Conservation (phyloP, 2,888 invertebrate species). For the Drosophila ustulata region DNA sequence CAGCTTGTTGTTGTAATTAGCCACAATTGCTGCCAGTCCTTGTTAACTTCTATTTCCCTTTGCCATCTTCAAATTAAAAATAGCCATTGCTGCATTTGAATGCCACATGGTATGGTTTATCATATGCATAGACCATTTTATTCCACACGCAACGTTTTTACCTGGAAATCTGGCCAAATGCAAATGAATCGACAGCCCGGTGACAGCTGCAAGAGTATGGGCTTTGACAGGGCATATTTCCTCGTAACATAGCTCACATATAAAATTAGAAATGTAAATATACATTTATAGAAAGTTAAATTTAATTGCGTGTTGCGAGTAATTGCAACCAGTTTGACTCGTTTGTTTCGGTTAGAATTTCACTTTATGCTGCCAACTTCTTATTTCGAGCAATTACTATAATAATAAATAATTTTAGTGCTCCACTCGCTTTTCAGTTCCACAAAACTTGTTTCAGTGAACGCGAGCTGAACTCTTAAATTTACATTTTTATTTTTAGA, state of each 20-base stretch:
- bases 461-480: neutral
- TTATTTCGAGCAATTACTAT: neutral
- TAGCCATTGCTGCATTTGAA: conserved; percentile 57
- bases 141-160: conserved; percentile 74
- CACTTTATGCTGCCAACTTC: neutral
- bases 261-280: conserved; percentile 12
- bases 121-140: conserved; percentile 51
- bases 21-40: conserved; percentile 54
- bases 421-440: neutral
- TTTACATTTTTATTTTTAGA: neutral
- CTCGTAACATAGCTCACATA: neutral
- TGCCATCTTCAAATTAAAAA: conserved; percentile 45
- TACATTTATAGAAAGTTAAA: conserved; percentile 7
- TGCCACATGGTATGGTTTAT: conserved; percentile 34
- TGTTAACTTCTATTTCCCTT: conserved; percentile 53
- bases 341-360: conserved; percentile 13
- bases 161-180: conserved; percentile 66
- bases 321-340: neutral
- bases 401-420: conserved; percentile 1
- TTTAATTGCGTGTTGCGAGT: neutral
- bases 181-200: conserved; percentile 47
- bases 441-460: neutral
- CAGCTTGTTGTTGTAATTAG: conserved; percentile 73
- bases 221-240: conserved; percentile 18
- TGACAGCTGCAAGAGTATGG: conserved; percentile 7